A percentile compares a stretch with the other conserved stretches of the same genome.
phyloP scores from a whole-genome alignment of 2,888 invertebrate species.

The Belgica antarctica region DNA sequence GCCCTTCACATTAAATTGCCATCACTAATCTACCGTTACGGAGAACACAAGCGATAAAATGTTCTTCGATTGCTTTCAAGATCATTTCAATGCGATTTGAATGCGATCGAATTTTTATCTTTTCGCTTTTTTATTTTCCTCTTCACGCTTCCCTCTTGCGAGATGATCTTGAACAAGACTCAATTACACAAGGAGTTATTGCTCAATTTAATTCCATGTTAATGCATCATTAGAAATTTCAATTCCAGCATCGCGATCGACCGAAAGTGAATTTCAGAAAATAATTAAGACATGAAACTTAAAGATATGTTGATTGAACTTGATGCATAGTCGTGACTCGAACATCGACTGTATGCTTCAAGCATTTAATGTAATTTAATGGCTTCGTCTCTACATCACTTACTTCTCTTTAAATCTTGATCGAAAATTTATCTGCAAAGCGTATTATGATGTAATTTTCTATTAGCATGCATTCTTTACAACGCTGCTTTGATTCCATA shows the following conservation, averaged over 20 bases:
- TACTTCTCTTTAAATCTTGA: neutral
- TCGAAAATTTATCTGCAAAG: neutral
- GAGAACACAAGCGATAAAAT: constrained; percentile 8
- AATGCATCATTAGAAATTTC: constrained; percentile 22
- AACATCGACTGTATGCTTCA: neutral
- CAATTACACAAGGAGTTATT: constrained; percentile 10
- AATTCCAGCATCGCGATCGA: neutral
- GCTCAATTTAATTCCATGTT: constrained; percentile 12
- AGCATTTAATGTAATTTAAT: neutral
- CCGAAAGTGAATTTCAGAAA: constrained; percentile 7
- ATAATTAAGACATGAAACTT: constrained; percentile 13
- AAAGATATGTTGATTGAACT: neutral
- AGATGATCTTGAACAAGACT: constrained; percentile 4
- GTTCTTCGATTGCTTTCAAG: constrained; percentile 19
- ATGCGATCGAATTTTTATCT: constrained; percentile 13
- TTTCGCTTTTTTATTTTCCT: neutral
- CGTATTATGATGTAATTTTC: neutral
- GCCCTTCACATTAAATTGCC: constrained; percentile 18
- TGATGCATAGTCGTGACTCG: neutral
- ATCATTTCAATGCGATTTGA: constrained; percentile 1
- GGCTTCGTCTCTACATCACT: neutral
- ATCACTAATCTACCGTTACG: constrained; percentile 17
- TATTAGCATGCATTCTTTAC: neutral
- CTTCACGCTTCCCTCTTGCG: neutral
- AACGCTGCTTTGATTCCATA: neutral